Conservation (phyloP, 2,888 invertebrate genomes). For the Auanema sp. region DNA sequence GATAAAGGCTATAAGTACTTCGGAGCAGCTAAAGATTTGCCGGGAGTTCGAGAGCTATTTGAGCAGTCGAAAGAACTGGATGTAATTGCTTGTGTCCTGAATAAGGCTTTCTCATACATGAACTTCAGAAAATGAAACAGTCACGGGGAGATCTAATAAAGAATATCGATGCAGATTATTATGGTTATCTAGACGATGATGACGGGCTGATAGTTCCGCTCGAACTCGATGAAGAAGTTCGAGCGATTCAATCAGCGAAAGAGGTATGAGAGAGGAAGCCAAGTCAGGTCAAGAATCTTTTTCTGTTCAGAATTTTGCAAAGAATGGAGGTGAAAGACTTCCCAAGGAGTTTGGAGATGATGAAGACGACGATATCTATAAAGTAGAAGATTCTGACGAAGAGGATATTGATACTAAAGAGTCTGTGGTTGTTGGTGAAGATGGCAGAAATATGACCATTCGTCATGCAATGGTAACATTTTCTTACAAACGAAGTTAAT, state of each 20-base stretch:
- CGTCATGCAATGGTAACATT: conserved; percentile 55
- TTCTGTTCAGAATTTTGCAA: conserved; percentile 34
- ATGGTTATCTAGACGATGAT: conserved; percentile 91
- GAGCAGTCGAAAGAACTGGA: conserved; percentile 72
- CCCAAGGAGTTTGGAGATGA: conserved; percentile 30
- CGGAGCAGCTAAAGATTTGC: conserved; percentile 74
- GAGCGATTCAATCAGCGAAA: conserved; percentile 51
- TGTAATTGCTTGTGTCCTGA: conserved; percentile 17
- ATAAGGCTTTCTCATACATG: conserved; percentile 65
- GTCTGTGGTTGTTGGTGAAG: conserved; percentile 57
- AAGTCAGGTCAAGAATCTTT: not conserved
- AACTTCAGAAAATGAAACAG: conserved; percentile 73
- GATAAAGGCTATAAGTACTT: conserved; percentile 91
- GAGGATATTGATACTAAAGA: conserved; percentile 61
- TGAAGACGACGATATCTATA: conserved; percentile 57
- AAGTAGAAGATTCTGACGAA: conserved; percentile 65
- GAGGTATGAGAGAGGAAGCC: no score
- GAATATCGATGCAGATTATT: conserved; percentile 97
- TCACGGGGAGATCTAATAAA: conserved; percentile 95
- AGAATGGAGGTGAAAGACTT: conserved; percentile 43
- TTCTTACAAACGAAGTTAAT: not conserved
- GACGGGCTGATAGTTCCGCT: conserved; percentile 89
- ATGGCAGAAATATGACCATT: conserved; percentile 59
- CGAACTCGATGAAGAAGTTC: conserved; percentile 71
- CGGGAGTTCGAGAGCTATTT: conserved; percentile 94